phyloP scores from a whole-genome alignment of 2,113 vertebrate species.

The Odontesthes bonariensis region DNA sequence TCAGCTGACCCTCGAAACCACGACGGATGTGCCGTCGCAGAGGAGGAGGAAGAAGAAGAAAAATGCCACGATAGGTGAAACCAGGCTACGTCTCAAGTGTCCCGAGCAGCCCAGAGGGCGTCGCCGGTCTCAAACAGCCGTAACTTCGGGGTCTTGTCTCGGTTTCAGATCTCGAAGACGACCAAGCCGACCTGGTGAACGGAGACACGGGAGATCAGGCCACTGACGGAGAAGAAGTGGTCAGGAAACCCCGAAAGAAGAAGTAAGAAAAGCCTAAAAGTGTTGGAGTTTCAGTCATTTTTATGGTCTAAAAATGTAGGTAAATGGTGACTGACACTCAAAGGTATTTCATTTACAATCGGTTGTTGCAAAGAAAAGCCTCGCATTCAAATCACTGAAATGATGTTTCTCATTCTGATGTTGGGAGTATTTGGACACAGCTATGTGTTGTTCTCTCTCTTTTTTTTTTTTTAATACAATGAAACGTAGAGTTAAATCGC shows the following conservation, averaged over 20 bases:
- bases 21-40: slow-evolving; percentile 76
- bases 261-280: slow-evolving; percentile 82
- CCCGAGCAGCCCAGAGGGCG: not conserved
- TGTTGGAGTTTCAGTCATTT: not conserved
- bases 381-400: too few relatives aligned
- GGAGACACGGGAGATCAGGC: slow-evolving; percentile 85
- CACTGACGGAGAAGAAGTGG: slow-evolving; percentile 84
- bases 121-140: not conserved
- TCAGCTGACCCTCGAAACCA: slow-evolving; percentile 77
- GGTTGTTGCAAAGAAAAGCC: too few relatives aligned
- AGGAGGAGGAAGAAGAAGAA: slow-evolving; percentile 90
- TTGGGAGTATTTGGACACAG: too few relatives aligned
- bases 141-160: not conserved
- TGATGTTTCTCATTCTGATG: too few relatives aligned
- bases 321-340: too few relatives aligned
- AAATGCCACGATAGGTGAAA: slow-evolving; percentile 66
- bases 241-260: slow-evolving; percentile 87
- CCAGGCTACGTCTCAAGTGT: too few relatives aligned
- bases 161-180: slow-evolving; percentile 74
- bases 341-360: too few relatives aligned
- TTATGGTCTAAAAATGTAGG: too few relatives aligned
- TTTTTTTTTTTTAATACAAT: too few relatives aligned
- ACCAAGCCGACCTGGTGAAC: slow-evolving; percentile 84
- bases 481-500: not conserved
- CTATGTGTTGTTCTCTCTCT: too few relatives aligned